Conservation (phyloP, 2,797 vertebrate genomes). For the Chanos chanos region DNA sequence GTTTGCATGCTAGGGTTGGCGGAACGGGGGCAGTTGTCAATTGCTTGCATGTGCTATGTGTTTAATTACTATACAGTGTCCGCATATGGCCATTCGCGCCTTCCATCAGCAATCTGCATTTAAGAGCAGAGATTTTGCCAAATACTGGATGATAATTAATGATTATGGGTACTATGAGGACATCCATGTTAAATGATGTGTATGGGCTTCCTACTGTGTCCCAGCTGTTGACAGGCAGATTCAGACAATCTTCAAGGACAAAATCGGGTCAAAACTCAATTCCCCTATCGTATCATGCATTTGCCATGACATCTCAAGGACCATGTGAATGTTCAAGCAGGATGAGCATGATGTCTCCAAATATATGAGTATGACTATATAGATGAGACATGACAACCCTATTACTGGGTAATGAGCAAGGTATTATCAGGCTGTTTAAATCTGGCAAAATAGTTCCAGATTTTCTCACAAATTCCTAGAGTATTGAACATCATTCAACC, state of each 20-base stretch:
- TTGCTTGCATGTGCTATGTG: no score
- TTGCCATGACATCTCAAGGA: neutral
- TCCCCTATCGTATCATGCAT: conserved; percentile 6
- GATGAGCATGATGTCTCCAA: no score
- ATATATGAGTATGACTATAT: no score
- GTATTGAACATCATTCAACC: no score
- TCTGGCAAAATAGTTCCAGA: no score
- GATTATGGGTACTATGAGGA: conserved; percentile 1
- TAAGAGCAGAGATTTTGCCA: neutral
- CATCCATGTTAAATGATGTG: conserved; percentile 16
- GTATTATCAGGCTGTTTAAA: no score
- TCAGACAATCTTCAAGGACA: conserved; percentile 34
- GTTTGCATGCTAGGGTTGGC: no score
- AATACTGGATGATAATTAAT: conserved; percentile 30
- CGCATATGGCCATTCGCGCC: neutral
- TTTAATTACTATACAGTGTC: neutral
- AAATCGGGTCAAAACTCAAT: conserved; percentile 30
- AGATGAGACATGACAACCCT: no score
- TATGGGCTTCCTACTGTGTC: conserved; percentile 23
- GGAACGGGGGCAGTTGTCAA: no score
- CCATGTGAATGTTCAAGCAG: neutral
- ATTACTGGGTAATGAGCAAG: no score
- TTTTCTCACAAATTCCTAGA: no score
- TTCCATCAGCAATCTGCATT: neutral
- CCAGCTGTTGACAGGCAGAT: conserved; percentile 29